Base-by-base conservation (phyloP, 2,888 invertebrate species). In the Synanthedon tipuliformis region DNA sequence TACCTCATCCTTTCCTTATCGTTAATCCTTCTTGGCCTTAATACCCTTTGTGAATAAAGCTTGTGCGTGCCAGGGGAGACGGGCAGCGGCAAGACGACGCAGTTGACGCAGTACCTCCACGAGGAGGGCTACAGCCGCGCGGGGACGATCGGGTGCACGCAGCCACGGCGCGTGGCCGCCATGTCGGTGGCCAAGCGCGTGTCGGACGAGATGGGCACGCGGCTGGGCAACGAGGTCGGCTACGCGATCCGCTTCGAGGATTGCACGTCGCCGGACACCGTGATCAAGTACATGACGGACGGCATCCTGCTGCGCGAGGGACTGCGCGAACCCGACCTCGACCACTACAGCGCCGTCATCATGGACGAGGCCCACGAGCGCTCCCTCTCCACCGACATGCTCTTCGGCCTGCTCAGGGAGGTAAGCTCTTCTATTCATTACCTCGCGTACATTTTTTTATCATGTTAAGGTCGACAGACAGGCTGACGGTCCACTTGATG, bases 281-380 rank as follows among this genome's bases (percentile, higher is more conserved):
- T 96, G 27, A 96, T 97, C 59, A 97, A 97, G 79, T 99, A 99
- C 80, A 99, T 99, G 99, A 99, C 99, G 0, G 99, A 99, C 83
- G 99, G 99, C 82, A 99, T 99, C 68, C 83, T 99, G 50, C 88
- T 99, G 18, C 89, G 99, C 56, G 99, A 99, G 78, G 99, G 98
- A 52, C 89, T 99, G 15, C 88, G 98, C 1, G 99, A 99, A 72
- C 94, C 98, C 0, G 99, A 99, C 80, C 88, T 99, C 59, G 99
- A 99, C 78, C 92, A 97, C 73, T 99, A 99, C 88, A 95, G 97
- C 70, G 98, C 96, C 0, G 90, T 99, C 63, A 99, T 99, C 63
- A 99, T 99, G 99, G 99, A 99, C 81, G 99, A 99, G 87, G 99
- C 99, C 56, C 99, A 99, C 83, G 99, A 99, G 82, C 88, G 99